Percentiles rank a stretch among this genome's conserved stretches.
Conservation (phyloP, 1,140 invertebrate genomes). For the Homalodisca vitripennis region DNA sequence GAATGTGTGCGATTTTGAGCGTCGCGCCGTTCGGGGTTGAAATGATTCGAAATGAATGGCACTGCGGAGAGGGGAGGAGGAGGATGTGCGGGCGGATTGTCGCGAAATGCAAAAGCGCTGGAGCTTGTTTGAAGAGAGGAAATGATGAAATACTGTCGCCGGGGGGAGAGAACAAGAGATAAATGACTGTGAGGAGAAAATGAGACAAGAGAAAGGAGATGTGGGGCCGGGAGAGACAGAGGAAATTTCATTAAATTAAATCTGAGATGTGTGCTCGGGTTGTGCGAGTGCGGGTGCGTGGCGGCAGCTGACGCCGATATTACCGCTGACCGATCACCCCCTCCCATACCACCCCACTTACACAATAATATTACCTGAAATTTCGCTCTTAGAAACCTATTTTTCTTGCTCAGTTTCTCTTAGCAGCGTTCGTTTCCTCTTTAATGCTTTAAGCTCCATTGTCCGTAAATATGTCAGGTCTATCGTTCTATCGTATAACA, state of each 20-base stretch:
- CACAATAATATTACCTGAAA: too few species aligned
- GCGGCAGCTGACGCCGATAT: too few species aligned
- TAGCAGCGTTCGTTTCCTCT: too few species aligned
- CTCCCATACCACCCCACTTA: too few species aligned
- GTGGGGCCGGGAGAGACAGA: conserved; percentile 13
- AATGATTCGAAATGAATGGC: conserved; percentile 28
- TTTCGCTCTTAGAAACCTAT: too few species aligned
- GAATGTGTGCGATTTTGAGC: conserved; percentile 18
- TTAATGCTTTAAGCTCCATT: too few species aligned
- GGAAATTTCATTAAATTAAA: conserved; percentile 34
- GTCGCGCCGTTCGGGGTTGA: conserved; percentile 16
- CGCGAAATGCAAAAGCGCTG: conserved; percentile 20
- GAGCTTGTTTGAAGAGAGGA: conserved; percentile 32
- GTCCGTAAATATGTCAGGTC: too few species aligned
- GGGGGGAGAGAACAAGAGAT: neutral
- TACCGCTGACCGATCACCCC: too few species aligned
- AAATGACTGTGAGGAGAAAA: conserved; percentile 31
- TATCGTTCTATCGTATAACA: too few species aligned
- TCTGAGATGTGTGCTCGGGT: conserved; percentile 27
- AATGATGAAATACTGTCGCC: conserved; percentile 32
- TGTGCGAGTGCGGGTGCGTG: neutral
- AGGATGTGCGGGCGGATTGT: conserved; percentile 11
- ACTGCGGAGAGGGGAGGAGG: neutral
- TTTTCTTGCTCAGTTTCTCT: too few species aligned
- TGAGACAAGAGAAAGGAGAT: conserved; percentile 30